Evolutionary conservation across 2,113 vertebrate species (phyloP), one percentile per base, ranked within the genome.

Genomic region (Sylvietta virens): DNA sequence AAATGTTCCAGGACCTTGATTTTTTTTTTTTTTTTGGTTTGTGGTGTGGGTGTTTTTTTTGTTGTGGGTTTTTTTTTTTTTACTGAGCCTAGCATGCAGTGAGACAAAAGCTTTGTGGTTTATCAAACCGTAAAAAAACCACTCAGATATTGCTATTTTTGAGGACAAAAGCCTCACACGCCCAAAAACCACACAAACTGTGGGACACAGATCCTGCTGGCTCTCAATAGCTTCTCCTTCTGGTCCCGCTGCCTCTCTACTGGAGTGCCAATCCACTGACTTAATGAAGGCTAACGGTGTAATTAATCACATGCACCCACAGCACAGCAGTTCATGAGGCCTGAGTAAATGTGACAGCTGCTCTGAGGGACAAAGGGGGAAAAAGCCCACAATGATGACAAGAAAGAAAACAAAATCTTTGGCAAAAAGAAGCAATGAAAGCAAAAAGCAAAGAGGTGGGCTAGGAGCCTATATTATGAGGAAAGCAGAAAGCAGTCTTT

Each of bases 201-300:
- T 3, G 3, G 90, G 76, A 78, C 27, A 42, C 15, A 16, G 42
- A 85, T 85, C 89, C 89, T 95, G 89, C 85, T 92, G 91, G 45
- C 44, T 86, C 56, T 94, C 85, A 87, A 53, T 92, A 78, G 82
- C 90, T 96, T 95, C 85, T 94, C 91, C 91, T 96, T 96, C 91
- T 94, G 92, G 92, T 95, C 94, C 89, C 0, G 58, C 81, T 96
- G 86, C 77, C 85, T 95, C 56, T 64, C 90, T 72, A 80, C 85
- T 6, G 0, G 73, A 92, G 82, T 61, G 86, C 94, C 89, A 95
- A 90, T 96, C 80, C 88, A 47, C 50, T 51, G 87, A 83, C 44
- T 97, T 97, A 95, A 97, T 95, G 94, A 96, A 92, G 94, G 90
- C 89, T 97, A 97, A 92, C 47, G 2, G 76, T 85, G 48, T 89